Percentiles rank a stretch among this genome's conserved stretches.
Conservation (phyloP, 2,113 vertebrate species). For the Synodontis membranacea region DNA sequence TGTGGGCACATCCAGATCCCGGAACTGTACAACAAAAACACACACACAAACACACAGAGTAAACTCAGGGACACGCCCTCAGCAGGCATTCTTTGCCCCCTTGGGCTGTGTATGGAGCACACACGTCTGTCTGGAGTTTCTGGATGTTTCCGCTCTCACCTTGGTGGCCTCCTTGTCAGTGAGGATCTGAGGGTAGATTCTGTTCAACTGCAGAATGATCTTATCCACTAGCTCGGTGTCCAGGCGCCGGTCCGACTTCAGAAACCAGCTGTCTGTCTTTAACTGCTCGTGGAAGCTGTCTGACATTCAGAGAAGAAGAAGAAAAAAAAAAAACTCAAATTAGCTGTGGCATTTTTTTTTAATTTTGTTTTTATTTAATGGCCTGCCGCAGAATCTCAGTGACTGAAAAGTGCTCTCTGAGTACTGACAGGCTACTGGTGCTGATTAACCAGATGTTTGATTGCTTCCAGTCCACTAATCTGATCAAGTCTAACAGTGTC, state of each 20-base stretch:
- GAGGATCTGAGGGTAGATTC: conserved; percentile 95
- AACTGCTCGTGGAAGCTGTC: conserved; percentile 83
- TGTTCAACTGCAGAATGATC: conserved; percentile 92
- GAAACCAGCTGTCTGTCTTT: conserved; percentile 81
- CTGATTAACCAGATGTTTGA: not conserved
- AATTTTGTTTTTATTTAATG: too few relatives aligned
- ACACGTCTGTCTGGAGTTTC: not conserved
- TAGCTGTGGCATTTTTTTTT: not conserved
- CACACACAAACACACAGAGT: conserved; percentile 16
- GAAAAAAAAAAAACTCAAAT: not conserved
- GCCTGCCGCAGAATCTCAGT: too few relatives aligned
- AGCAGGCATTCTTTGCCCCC: not conserved
- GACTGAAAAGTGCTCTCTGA: not conserved
- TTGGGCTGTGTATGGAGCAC: not conserved
- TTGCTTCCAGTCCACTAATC: not conserved
- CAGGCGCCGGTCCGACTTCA: conserved; percentile 76
- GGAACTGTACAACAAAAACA: conserved; percentile 74
- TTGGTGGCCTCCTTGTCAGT: conserved; percentile 89
- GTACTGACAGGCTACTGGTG: not conserved
- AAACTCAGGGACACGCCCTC: not conserved
- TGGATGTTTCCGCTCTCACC: conserved; percentile 65
- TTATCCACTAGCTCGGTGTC: conserved; percentile 89
- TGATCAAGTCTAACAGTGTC: not conserved
- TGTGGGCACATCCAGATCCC: conserved; percentile 85
- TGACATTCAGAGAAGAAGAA: conserved; percentile 38